A percentile compares a stretch with the other conserved stretches of the same genome.
phyloP scores from a whole-genome alignment of 1,140 invertebrate genomes.

The Meloidogyne exigua region DNA sequence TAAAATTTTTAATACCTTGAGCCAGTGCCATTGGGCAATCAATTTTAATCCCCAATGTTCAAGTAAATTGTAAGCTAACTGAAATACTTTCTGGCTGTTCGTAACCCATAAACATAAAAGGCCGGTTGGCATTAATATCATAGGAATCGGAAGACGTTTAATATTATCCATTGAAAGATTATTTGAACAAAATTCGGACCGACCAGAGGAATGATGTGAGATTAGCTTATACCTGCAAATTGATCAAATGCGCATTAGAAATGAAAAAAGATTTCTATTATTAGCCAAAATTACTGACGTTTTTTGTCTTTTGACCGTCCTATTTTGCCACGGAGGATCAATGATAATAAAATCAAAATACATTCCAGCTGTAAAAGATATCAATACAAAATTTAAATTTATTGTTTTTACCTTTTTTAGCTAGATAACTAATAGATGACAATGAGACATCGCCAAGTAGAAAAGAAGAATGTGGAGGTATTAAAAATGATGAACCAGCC shows the following conservation, averaged over 20 bases:
- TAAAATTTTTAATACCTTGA: constrained; percentile 72
- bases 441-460: constrained; percentile 8
- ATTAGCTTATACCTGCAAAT: constrained; percentile 43
- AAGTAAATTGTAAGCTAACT: constrained; percentile 74
- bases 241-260: not conserved
- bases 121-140: constrained; percentile 23
- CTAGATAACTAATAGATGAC: not conserved
- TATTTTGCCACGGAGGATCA: constrained; percentile 91
- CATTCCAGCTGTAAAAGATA: constrained; percentile 23
- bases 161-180: constrained; percentile 27
- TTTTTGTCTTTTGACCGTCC: constrained; percentile 72
- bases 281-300: constrained; percentile 65
- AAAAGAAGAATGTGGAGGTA: constrained; percentile 10
- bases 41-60: constrained; percentile 74
- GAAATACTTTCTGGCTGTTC: constrained; percentile 48
- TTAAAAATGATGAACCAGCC: not conserved
- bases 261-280: not conserved
- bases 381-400: not conserved
- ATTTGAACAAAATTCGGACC: not conserved
- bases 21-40: constrained; percentile 79
- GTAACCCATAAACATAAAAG: constrained; percentile 51
- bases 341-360: constrained; percentile 78
- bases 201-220: not conserved
- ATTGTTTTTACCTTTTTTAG: not conserved
- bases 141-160: constrained; percentile 16